Percentiles rank a stretch among this genome's conserved stretches.
Conservation (phyloP, 2,113 vertebrate species). For the Hemicordylus capensis region DNA sequence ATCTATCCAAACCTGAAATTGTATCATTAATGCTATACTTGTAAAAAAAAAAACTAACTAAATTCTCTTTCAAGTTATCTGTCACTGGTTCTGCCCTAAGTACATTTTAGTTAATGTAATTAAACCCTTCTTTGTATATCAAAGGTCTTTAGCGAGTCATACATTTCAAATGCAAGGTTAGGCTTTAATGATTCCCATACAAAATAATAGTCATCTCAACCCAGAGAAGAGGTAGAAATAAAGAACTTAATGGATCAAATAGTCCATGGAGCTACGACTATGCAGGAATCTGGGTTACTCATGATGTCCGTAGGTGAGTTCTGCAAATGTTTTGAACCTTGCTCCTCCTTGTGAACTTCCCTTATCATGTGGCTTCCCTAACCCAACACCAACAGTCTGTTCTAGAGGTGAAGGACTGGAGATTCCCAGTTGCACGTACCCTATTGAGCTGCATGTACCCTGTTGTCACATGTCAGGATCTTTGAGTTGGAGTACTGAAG, state of each 20-base stretch:
- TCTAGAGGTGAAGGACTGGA: background rate
- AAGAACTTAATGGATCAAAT: slow-evolving; percentile 24
- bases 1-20: slow-evolving; percentile 32
- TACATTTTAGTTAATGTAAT: slow-evolving; percentile 36
- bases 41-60: slow-evolving; percentile 23
- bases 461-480: background rate
- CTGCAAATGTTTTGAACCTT: background rate
- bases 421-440: too few species aligned
- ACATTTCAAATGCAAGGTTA: slow-evolving; percentile 54
- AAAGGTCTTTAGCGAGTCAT: slow-evolving; percentile 49
- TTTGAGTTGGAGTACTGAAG: background rate
- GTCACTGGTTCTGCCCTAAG: slow-evolving; percentile 27
- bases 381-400: background rate
- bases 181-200: slow-evolving; percentile 44
- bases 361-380: background rate
- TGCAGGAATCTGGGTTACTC: background rate
- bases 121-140: slow-evolving; percentile 46
- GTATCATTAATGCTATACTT: slow-evolving; percentile 41
- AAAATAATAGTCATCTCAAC: background rate
- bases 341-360: background rate
- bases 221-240: slow-evolving; percentile 27
- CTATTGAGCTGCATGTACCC: too few species aligned
- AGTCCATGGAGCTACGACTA: slow-evolving; percentile 20
- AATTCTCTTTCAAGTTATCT: slow-evolving; percentile 33
- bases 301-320: slow-evolving; percentile 25